Conservation (phyloP, 2,888 invertebrate species). For the Ectropis crepuscularia region DNA sequence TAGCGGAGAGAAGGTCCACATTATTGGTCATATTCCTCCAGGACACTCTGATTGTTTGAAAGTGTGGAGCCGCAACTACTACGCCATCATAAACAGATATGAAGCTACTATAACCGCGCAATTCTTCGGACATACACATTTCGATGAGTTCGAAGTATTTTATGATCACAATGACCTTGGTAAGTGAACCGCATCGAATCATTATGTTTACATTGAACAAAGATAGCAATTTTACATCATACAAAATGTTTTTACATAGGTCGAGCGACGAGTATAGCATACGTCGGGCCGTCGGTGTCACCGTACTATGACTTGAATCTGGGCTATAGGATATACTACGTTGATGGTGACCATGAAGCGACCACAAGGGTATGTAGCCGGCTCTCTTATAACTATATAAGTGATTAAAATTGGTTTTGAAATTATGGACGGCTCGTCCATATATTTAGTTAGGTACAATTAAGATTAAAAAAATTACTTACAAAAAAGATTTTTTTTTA, state of each 20-base stretch:
- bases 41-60: conserved; percentile 96
- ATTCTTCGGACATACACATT: conserved; percentile 98
- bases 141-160: conserved; percentile 96
- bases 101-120: conserved; percentile 95
- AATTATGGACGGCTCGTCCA: too few relatives aligned
- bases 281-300: conserved; percentile 97
- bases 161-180: conserved; percentile 93
- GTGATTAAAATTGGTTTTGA: too few relatives aligned
- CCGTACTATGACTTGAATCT: conserved; percentile 97
- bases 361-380: conserved; percentile 88
- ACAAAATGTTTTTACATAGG: conserved; percentile 71
- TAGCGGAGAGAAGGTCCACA: conserved; percentile 97
- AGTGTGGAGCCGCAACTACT: conserved; percentile 98
- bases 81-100: conserved; percentile 94
- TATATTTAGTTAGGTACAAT: too few relatives aligned
- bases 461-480: too few relatives aligned
- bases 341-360: conserved; percentile 95
- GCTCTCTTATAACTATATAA: too few relatives aligned
- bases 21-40: conserved; percentile 98
- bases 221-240: not conserved
- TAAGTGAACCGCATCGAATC: conserved; percentile 60
- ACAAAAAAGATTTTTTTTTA: too few relatives aligned
- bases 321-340: conserved; percentile 97
- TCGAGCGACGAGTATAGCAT: conserved; percentile 93
- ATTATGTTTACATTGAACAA: conserved; percentile 1